A percentile compares a stretch with the other conserved stretches of the same genome.
These are phyloP conservation scores for Neogale vison DNA, from an alignment of 2,113 vertebrate genomes.

Conservation along the genomic window DNA sequence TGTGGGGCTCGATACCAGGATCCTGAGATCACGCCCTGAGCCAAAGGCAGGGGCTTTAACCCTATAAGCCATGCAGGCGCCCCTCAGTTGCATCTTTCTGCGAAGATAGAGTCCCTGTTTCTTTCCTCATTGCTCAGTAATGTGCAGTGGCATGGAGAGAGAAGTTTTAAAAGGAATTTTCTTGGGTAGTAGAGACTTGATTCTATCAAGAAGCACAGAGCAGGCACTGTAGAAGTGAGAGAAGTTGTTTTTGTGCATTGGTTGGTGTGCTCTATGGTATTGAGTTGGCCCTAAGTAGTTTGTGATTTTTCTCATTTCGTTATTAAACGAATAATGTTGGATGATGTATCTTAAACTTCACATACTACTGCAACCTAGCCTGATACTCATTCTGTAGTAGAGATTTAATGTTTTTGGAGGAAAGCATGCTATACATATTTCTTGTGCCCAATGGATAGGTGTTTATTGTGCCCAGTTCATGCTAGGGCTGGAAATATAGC, in stretches of 20 bases:
- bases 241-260: not conserved
- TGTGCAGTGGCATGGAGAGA: not conserved
- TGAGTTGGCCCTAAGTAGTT: not conserved
- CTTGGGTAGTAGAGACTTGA: not conserved
- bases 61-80: too few relatives aligned
- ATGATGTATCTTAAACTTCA: not conserved
- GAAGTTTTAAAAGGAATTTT: not conserved
- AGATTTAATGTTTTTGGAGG: slow-evolving; percentile 4
- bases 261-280: not conserved
- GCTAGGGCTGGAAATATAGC: not conserved
- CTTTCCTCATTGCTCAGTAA: not conserved
- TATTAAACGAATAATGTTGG: slow-evolving; percentile 3
- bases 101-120: not conserved
- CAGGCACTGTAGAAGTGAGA: not conserved
- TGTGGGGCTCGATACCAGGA: too few relatives aligned
- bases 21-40: too few relatives aligned
- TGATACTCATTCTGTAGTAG: not conserved
- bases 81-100: not conserved
- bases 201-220: not conserved
- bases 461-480: not conserved
- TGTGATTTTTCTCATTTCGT: slow-evolving; percentile 8
- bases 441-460: not conserved
- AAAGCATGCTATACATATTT: not conserved
- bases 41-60: too few relatives aligned
- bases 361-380: not conserved